Evolutionary conservation across 2,888 invertebrate genomes (phyloP).

Genomic region (Argyresthia albistria): DNA sequence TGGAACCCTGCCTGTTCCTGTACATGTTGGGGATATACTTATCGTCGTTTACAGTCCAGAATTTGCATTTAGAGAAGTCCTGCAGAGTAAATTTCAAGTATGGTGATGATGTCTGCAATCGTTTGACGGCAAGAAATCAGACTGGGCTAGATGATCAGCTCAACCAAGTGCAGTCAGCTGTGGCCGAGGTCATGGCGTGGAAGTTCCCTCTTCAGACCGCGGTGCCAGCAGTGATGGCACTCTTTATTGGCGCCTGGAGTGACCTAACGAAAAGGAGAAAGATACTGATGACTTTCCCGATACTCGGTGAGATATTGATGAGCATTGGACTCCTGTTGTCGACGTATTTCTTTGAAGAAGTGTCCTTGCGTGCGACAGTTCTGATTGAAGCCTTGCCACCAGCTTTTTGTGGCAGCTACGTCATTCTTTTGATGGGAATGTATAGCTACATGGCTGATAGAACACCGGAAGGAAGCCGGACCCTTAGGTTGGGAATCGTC

Average conservation of each 20-base stretch:
- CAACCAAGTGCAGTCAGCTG: conserved; percentile 57
- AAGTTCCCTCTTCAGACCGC: conserved; percentile 73
- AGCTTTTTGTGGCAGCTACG: conserved; percentile 74
- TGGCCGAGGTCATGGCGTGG: conserved; percentile 69
- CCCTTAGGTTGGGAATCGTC: conserved; percentile 75
- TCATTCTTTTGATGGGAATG: conserved; percentile 73
- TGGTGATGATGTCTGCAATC: conserved; percentile 67
- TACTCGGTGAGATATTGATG: conserved; percentile 67
- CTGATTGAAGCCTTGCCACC: conserved; percentile 71
- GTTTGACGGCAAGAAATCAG: conserved; percentile 48
- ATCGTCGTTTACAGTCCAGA: conserved; percentile 74
- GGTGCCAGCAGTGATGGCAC: conserved; percentile 68
- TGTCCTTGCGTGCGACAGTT: conserved; percentile 62
- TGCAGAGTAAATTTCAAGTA: conserved; percentile 68
- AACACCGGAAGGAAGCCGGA: conserved; percentile 72
- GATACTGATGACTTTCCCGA: conserved; percentile 71
- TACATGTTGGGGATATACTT: conserved; percentile 77
- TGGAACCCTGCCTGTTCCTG: conserved; percentile 77
- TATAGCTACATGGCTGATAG: conserved; percentile 75
- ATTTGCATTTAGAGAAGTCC: conserved; percentile 73
- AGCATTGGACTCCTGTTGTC: conserved; percentile 67
- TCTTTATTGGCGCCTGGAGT: conserved; percentile 76
- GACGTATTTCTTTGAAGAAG: conserved; percentile 68
- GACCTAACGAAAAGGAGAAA: conserved; percentile 73
- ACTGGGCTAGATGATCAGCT: conserved; percentile 51